Evolutionary conservation across 2,113 vertebrate genomes (phyloP).

Genomic region (Oreochromis niloticus): DNA sequence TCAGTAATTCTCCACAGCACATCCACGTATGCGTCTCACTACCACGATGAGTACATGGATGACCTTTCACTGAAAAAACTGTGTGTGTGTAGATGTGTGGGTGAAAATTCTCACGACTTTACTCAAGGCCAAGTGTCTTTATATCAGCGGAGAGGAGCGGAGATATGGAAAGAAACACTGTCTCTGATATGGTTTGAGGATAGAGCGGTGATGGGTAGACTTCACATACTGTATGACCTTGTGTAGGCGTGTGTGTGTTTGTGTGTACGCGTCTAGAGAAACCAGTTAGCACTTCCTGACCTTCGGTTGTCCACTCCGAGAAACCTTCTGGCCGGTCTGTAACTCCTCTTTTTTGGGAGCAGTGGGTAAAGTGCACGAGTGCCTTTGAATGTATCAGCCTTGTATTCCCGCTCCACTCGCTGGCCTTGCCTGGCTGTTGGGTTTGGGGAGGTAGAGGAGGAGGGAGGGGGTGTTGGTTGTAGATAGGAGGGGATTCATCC

Average conservation of each 20-base stretch:
- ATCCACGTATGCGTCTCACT: neutral
- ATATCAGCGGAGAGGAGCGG: neutral
- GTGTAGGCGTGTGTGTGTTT: constrained; percentile 2
- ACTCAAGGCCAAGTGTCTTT: constrained; percentile 33
- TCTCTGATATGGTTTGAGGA: constrained; percentile 34
- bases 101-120: constrained; percentile 24
- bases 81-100: neutral
- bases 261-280: neutral
- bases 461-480: neutral
- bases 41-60: neutral
- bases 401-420: neutral
- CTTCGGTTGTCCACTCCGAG: neutral
- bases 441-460: neutral
- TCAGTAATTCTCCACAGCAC: neutral
- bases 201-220: constrained; percentile 16
- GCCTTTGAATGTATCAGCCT: neutral
- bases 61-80: neutral
- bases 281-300: neutral
- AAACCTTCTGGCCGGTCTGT: neutral
- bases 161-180: constrained; percentile 31
- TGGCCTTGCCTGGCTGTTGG: constrained; percentile 45
- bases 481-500: constrained; percentile 56
- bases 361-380: neutral
- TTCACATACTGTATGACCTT: constrained; percentile 20
- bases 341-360: neutral